These are phyloP conservation scores for Pangasianodon gigas DNA, from an alignment of 2,113 vertebrate genomes.

Conservation along the genomic window DNA sequence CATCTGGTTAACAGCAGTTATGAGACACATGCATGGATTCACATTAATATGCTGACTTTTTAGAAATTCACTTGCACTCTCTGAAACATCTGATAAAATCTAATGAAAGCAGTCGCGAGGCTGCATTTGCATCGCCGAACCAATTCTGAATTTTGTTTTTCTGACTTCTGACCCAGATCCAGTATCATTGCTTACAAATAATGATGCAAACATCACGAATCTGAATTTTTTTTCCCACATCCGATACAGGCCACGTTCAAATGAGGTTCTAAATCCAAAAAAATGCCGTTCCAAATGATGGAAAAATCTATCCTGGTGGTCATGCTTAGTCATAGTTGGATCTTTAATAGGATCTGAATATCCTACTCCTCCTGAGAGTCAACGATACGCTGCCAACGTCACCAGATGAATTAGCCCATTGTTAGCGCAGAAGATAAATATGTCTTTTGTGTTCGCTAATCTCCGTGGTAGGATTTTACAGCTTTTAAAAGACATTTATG, in stretches of 20 bases:
- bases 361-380: not conserved
- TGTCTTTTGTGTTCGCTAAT: constrained; percentile 31
- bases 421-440: constrained; percentile 3
- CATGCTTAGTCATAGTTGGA: not conserved
- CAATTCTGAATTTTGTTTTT: not conserved
- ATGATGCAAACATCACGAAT: not conserved
- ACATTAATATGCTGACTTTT: not conserved
- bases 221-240: not conserved
- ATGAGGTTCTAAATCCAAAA: not conserved
- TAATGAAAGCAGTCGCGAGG: not conserved
- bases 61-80: not conserved
- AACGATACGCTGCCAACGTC: not conserved
- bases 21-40: not conserved
- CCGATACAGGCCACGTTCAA: not conserved
- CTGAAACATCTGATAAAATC: not conserved
- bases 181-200: not conserved
- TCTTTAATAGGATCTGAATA: not conserved
- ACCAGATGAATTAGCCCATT: not conserved
- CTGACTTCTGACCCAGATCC: not conserved
- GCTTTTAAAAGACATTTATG: constrained; percentile 33
- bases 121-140: not conserved
- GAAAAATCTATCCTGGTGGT: not conserved
- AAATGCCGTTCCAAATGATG: not conserved
- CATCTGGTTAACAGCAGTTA: not conserved
- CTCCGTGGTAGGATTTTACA: constrained; percentile 25